Conservation (phyloP, 53 echinoderm and acorn worm species). For the Mesocentrotus franciscanus region DNA sequence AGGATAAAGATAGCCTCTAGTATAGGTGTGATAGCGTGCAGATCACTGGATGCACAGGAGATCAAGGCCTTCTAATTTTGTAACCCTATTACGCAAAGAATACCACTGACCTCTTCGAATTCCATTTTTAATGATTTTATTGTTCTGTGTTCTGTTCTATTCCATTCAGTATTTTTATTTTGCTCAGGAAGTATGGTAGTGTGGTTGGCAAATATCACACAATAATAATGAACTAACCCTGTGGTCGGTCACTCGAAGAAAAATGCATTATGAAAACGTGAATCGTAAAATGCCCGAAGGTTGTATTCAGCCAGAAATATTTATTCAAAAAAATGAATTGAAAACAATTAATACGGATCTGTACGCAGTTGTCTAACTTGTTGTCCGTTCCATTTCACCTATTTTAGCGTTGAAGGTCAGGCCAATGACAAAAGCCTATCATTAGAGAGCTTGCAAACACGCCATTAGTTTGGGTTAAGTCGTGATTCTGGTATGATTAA, state of each 20-base stretch:
- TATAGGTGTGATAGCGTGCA: not conserved
- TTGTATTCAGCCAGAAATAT: not conserved
- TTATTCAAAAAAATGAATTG: not conserved
- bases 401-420: not conserved
- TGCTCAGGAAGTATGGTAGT: not conserved
- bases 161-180: not conserved
- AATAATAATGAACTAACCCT: not conserved
- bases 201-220: not conserved
- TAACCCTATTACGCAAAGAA: not conserved
- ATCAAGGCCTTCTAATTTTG: not conserved
- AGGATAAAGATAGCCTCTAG: not conserved
- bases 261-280: not conserved
- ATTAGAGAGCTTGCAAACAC: not conserved
- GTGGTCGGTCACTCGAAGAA: conserved; percentile 10
- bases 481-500: not conserved
- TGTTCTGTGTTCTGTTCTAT: not conserved
- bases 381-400: conserved; percentile 13
- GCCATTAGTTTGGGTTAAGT: not conserved
- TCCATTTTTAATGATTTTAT: conserved; percentile 10
- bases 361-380: not conserved
- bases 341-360: not conserved
- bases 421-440: not conserved
- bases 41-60: not conserved
- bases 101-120: not conserved
- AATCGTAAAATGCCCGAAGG: not conserved